phyloP scores from a whole-genome alignment of 2,113 vertebrate genomes.

The Manacus vitellinus region DNA sequence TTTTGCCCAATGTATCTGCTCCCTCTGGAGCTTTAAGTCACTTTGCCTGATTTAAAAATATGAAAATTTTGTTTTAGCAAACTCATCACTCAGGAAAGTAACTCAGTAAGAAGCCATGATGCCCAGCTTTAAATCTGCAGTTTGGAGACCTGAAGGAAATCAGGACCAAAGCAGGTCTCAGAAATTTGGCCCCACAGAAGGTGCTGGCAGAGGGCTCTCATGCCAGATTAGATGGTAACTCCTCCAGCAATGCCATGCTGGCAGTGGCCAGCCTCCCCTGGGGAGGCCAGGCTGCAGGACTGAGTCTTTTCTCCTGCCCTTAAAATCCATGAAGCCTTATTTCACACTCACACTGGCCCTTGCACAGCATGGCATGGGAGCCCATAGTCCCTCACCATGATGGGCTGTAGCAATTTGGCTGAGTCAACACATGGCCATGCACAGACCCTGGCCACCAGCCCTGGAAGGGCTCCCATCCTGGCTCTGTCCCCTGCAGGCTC shows the following conservation, averaged over 20 bases:
- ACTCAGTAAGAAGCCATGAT: not conserved
- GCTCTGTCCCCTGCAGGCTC: not conserved
- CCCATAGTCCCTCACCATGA: not conserved
- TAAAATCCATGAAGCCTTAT: not conserved
- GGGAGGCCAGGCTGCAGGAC: not conserved
- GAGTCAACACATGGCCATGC: accelerated
- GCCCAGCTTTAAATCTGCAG: not conserved
- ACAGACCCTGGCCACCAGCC: not conserved
- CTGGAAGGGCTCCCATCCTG: not conserved
- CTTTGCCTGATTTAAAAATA: not conserved
- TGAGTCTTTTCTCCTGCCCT: not conserved
- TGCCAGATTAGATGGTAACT: not conserved
- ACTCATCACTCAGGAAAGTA: not conserved
- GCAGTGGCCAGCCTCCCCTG: accelerated
- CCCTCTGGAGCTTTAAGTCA: not conserved
- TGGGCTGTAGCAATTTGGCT: not conserved
- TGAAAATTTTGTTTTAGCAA: slow-evolving; percentile 2
- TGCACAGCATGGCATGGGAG: accelerated
- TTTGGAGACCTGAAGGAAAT: not conserved
- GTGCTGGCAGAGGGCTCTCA: not conserved
- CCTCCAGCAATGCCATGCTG: accelerated
- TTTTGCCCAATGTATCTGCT: not conserved
- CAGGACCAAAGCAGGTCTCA: not conserved
- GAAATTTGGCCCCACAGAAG: not conserved
- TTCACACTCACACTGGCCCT: not conserved